Evolutionary conservation across 1,140 invertebrate genomes (phyloP).

Genomic region (Nasonia giraulti): DNA sequence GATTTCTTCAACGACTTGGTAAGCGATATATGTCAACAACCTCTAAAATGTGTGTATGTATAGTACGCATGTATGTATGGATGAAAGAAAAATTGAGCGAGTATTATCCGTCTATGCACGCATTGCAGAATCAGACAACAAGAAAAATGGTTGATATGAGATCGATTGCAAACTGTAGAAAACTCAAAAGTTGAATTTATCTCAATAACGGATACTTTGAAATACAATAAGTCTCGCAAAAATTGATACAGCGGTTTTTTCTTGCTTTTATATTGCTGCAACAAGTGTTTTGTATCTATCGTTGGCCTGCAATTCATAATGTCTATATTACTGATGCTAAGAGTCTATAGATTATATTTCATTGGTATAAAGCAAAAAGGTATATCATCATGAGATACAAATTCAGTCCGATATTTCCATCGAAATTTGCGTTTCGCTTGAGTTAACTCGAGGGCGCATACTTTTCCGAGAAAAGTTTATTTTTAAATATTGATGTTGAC

Average conservation of each 20-base stretch:
- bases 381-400: constrained; percentile 15
- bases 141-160: not conserved
- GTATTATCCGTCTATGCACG: constrained; percentile 26
- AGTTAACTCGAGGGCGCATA: not conserved
- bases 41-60: not conserved
- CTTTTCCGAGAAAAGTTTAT: not conserved
- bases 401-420: constrained; percentile 16
- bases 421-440: not conserved
- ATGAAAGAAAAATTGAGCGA: constrained; percentile 21
- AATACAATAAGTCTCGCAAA: not conserved
- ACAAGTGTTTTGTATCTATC: constrained; percentile 31
- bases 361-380: constrained; percentile 33
- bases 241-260: constrained; percentile 13
- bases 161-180: constrained; percentile 28
- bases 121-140: constrained; percentile 25
- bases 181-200: not conserved
- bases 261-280: constrained; percentile 17
- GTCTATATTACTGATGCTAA: constrained; percentile 8
- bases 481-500: constrained; percentile 19
- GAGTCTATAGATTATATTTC: constrained; percentile 29
- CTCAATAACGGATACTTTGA: not conserved
- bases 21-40: not conserved
- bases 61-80: not conserved
- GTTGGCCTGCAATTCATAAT: not conserved
- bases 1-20: not conserved